Evolutionary conservation across 2,888 invertebrate genomes (phyloP), one percentile per base, ranked within the genome.

Genomic region (Sarcophaga variegata): DNA sequence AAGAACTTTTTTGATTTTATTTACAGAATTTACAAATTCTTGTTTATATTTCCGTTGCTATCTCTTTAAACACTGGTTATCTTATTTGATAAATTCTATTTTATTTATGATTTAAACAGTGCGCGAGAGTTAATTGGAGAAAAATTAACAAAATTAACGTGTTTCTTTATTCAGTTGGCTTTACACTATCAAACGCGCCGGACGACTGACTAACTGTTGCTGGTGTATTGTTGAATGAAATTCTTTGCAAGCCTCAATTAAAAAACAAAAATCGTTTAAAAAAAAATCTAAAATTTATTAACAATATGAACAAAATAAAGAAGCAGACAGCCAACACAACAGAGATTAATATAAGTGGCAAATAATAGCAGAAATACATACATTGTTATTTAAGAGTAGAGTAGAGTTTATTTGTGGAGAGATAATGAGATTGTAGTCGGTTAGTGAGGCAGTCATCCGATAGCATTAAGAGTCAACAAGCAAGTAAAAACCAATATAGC

Each of bases 171-270:
- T 60, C 22, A 67, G 47, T 66, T 63, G 67, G 25, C 62, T 82
- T 49, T 81, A 49, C 81, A 37, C 25, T 17, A 60, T 66, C 71
- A 84, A 87, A 72, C 87, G 81, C 84, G 79, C 81, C 81, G 72
- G 81, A 84, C 78, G 70, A 67, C 37, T 37, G 37, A 37, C 37
- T 37, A 37, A 37, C 37, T 37, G 84, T 81, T 87, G 84, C 79
- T 87, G 54, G n/a, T 64, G 17, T 82, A 63, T 69, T 82, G 71
- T 71, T 79, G 75, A 84, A 87, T 84, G 67, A 84, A 79, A 79
- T 87, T 82, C 81, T 79, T 75, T 79, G 66, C 79, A 84, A 75
- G 84, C 76, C 84, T 81, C 87, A 79, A 80, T 86, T 74, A 75
- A 67, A 70, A 79, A 76, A 37, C 37, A 37, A 37, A 74, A 27